A percentile compares a stretch with the other conserved stretches of the same genome.
These are phyloP conservation scores for Pimephales promelas DNA, from an alignment of 2,113 vertebrate genomes.

Conservation along the genomic window DNA sequence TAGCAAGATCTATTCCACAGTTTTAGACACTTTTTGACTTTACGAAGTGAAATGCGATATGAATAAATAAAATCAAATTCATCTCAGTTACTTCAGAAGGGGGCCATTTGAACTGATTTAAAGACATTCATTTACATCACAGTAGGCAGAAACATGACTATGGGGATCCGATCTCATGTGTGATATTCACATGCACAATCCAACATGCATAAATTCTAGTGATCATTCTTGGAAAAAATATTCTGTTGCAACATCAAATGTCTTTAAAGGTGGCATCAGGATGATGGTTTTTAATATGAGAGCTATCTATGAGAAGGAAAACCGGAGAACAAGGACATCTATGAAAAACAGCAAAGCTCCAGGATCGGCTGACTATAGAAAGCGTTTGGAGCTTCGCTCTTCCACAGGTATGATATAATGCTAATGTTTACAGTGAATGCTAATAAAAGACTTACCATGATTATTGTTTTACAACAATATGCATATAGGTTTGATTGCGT, in stretches of 20 bases:
- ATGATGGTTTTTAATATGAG: slow-evolving; percentile 68
- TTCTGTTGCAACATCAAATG: not conserved
- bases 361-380: not conserved
- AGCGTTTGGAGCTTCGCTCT: slow-evolving; percentile 25
- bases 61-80: not conserved
- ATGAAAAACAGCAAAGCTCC: slow-evolving; percentile 23
- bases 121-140: not conserved
- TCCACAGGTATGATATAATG: slow-evolving; percentile 47
- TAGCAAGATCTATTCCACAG: not conserved
- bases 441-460: not conserved
- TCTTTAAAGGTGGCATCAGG: slow-evolving; percentile 67
- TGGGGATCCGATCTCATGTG: slow-evolving; percentile 42
- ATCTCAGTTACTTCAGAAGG: not conserved
- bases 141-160: not conserved
- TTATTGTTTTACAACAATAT: not conserved
- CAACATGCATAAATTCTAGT: not conserved
- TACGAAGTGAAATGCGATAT: not conserved
- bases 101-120: not conserved
- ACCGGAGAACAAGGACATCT: slow-evolving; percentile 48
- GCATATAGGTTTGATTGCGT: not conserved
- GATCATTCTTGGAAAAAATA: not conserved
- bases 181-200: slow-evolving; percentile 35
- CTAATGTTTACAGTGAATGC: not conserved
- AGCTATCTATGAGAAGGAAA: slow-evolving; percentile 54
- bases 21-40: not conserved